A percentile compares a stretch with the other conserved stretches of the same genome.
These are phyloP conservation scores for Eupsilia transversa DNA, from an alignment of 2,888 invertebrate genomes.

Conservation along the genomic window DNA sequence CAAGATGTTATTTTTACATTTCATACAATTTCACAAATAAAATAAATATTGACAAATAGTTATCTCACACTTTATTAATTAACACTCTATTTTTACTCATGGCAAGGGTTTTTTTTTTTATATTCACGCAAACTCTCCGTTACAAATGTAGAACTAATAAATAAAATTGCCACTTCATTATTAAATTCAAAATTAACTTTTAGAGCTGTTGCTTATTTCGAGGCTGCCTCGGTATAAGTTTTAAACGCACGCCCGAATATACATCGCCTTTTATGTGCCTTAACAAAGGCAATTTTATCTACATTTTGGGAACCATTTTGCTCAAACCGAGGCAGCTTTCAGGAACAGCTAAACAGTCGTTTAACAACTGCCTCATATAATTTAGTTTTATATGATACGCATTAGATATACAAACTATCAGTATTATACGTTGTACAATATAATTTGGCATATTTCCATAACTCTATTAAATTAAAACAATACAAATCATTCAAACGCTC, in stretches of 20 bases:
- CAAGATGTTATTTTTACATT: conserved; percentile 75
- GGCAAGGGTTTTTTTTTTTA: conserved; percentile 35
- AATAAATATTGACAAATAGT: conserved; percentile 51
- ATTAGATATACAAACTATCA: conserved; percentile 60
- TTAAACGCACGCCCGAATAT: not conserved
- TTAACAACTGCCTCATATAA: conserved; percentile 62
- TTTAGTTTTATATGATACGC: conserved; percentile 63
- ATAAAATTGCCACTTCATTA: conserved; percentile 33
- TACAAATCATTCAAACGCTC: conserved; percentile 63
- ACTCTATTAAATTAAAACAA: conserved; percentile 59
- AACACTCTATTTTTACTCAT: conserved; percentile 46
- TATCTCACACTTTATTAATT: conserved; percentile 55
- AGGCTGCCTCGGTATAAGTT: conserved; percentile 37
- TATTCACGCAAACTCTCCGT: conserved; percentile 28
- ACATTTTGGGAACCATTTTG: conserved; percentile 1
- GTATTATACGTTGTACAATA: conserved; percentile 63
- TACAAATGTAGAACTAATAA: conserved; percentile 22
- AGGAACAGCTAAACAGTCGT: conserved; percentile 61
- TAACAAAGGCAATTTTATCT: conserved; percentile 11
- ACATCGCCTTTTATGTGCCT: not conserved
- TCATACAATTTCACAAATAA: conserved; percentile 76
- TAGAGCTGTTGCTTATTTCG: conserved; percentile 24
- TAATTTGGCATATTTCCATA: conserved; percentile 68
- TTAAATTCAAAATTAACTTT: conserved; percentile 35
- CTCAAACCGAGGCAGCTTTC: conserved; percentile 30